These are phyloP conservation scores for Cebus imitator DNA, from an alignment of 2,113 vertebrate genomes.

Conservation along the genomic window DNA sequence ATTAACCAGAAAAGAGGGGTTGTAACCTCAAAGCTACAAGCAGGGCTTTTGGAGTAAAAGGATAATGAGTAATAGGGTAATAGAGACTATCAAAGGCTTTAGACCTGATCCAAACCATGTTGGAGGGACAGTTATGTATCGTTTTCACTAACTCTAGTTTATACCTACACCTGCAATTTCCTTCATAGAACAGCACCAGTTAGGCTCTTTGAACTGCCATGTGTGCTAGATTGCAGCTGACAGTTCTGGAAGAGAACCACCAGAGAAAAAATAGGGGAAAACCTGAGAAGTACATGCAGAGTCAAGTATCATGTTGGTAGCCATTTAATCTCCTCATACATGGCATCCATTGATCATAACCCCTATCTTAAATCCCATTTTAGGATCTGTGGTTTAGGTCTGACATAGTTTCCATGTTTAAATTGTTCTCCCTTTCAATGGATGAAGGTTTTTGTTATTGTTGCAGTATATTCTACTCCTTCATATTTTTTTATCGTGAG, in stretches of 20 bases:
- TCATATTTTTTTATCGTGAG: not conserved
- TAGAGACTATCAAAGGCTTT: not conserved
- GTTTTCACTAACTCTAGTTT: rapidly evolving
- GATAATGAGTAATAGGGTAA: no score
- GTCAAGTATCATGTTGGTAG: not conserved
- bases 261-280: not conserved
- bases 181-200: not conserved
- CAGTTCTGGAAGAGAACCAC: not conserved
- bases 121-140: not conserved
- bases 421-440: not conserved
- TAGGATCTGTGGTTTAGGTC: not conserved
- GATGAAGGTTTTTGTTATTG: not conserved
- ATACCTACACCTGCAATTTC: rapidly evolving
- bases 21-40: not conserved
- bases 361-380: not conserved
- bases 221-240: not conserved
- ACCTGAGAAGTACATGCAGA: not conserved
- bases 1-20: not conserved
- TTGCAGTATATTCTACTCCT: not conserved
- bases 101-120: not conserved
- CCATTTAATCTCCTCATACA: not conserved
- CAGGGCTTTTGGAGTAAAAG: not conserved
- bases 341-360: not conserved
- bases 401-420: not conserved
- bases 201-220: not conserved